Conservation (phyloP, 2,888 invertebrate genomes). For the Ophion ventricosus region DNA sequence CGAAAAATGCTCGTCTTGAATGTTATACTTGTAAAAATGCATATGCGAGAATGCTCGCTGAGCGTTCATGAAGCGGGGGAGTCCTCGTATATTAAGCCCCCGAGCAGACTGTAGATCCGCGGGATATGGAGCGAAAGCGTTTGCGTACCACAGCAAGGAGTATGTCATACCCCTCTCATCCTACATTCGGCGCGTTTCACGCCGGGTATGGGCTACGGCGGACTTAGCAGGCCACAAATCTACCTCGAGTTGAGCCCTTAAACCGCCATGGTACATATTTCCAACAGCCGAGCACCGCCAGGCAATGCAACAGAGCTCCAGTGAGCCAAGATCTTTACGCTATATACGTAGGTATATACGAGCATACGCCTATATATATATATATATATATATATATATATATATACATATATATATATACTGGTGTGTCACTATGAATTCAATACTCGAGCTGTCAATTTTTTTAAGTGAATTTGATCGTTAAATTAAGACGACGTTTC, state of each 20-base stretch:
- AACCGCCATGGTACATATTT: slow-evolving; percentile 39
- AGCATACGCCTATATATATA: background rate
- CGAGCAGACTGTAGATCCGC: slow-evolving; percentile 46
- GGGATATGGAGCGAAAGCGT: slow-evolving; percentile 11
- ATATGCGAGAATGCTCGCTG: slow-evolving; percentile 32
- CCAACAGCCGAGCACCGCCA: slow-evolving; percentile 27
- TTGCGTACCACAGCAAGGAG: slow-evolving; percentile 29
- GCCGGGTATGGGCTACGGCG: slow-evolving; percentile 63
- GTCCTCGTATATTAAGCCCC: slow-evolving; percentile 45
- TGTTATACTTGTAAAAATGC: background rate
- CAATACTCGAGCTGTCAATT: too few relatives aligned
- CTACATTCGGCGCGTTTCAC: slow-evolving; percentile 21
- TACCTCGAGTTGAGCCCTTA: slow-evolving; percentile 73
- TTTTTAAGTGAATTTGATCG: too few relatives aligned
- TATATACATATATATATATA: too few relatives aligned
- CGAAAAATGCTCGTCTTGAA: background rate
- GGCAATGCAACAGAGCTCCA: slow-evolving; percentile 29
- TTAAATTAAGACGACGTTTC: too few relatives aligned
- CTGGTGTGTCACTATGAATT: too few relatives aligned
- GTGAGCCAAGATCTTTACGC: slow-evolving; percentile 5
- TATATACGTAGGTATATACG: background rate
- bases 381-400: background rate
- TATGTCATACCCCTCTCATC: slow-evolving; percentile 32
- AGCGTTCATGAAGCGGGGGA: slow-evolving; percentile 50
- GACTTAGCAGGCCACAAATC: slow-evolving; percentile 80